phyloP scores from a whole-genome alignment of 2,113 vertebrate genomes.

The Grammomys surdaster region DNA sequence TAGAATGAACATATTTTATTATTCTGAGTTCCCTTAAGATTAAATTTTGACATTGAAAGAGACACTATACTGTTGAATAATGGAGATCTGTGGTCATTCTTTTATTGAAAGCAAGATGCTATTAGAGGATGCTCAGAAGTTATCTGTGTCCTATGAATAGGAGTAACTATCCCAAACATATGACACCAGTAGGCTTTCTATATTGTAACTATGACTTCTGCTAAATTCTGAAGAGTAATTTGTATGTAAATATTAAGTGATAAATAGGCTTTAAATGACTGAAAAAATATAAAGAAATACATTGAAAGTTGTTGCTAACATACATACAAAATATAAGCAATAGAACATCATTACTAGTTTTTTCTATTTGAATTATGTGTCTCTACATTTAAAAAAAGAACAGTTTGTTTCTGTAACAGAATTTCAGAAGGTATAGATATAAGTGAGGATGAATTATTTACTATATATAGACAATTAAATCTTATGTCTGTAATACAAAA shows the following conservation, averaged over 20 bases:
- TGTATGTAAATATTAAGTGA: constrained; percentile 16
- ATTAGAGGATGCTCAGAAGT: constrained; percentile 60
- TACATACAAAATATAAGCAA: constrained; percentile 58
- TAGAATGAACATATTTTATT: constrained; percentile 58
- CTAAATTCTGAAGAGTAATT: constrained; percentile 36
- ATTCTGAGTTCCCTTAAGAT: constrained; percentile 76
- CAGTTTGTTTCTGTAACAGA: neutral
- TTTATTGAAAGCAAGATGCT: constrained; percentile 56
- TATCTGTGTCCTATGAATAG: constrained; percentile 69
- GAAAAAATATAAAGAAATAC: constrained; percentile 36
- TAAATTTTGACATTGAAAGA: constrained; percentile 76
- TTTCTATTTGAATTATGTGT: constrained; percentile 53
- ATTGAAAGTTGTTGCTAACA: neutral
- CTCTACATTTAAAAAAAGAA: constrained; percentile 35
- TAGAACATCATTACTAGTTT: constrained; percentile 31
- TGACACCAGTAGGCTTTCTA: neutral
- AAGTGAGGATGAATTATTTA: constrained; percentile 26
- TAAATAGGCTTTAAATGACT: constrained; percentile 36
- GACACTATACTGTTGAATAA: constrained; percentile 47
- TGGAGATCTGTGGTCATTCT: constrained; percentile 63
- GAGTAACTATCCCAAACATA: constrained; percentile 15
- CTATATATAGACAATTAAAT: constrained; percentile 45
- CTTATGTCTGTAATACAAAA: neutral
- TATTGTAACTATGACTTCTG: neutral
- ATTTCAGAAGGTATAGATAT: constrained; percentile 19